Percentiles rank a stretch among this genome's conserved stretches.
These are phyloP conservation scores for Esox niger DNA, from an alignment of 2,113 vertebrate genomes.

Conservation along the genomic window DNA sequence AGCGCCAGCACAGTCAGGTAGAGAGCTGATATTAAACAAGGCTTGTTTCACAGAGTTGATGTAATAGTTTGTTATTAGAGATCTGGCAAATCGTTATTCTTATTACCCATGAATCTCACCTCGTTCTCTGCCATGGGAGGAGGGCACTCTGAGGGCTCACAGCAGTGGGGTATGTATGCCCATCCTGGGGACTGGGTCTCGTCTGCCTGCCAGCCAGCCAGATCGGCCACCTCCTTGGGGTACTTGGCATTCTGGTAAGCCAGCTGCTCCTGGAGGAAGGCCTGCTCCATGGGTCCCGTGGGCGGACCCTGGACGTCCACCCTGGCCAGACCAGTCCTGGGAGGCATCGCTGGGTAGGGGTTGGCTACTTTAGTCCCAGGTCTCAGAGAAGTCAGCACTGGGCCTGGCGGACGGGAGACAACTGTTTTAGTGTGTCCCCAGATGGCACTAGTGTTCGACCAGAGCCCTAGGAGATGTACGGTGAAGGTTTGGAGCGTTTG, in stretches of 20 bases:
- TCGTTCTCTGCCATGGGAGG: slow-evolving; percentile 48
- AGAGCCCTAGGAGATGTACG: too few species aligned
- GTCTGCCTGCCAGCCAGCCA: slow-evolving; percentile 67
- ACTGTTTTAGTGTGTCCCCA: not conserved
- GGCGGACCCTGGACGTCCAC: not conserved
- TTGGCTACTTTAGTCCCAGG: slow-evolving; percentile 67
- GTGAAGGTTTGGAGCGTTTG: too few species aligned
- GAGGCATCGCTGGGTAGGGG: slow-evolving; percentile 50
- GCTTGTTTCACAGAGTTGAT: too few species aligned
- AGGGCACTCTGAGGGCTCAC: slow-evolving; percentile 51
- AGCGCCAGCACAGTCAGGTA: too few species aligned
- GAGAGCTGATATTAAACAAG: too few species aligned
- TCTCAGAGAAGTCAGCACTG: slow-evolving; percentile 82
- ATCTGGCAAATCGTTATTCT: too few species aligned
- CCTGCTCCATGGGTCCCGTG: not conserved
- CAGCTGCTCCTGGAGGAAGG: slow-evolving; percentile 49
- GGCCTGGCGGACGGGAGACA: slow-evolving; percentile 55
- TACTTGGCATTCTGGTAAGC: slow-evolving; percentile 58
- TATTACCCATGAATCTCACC: slow-evolving; percentile 35
- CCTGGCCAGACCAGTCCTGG: slow-evolving; percentile 36
- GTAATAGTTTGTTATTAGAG: too few species aligned
- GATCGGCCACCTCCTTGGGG: slow-evolving; percentile 50
- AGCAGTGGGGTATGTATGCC: slow-evolving; percentile 53
- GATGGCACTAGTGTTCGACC: too few species aligned
- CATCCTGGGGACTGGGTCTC: slow-evolving; percentile 58